Evolutionary conservation across 2,888 invertebrate species (phyloP).

Genomic region (Parnassius orleans): DNA sequence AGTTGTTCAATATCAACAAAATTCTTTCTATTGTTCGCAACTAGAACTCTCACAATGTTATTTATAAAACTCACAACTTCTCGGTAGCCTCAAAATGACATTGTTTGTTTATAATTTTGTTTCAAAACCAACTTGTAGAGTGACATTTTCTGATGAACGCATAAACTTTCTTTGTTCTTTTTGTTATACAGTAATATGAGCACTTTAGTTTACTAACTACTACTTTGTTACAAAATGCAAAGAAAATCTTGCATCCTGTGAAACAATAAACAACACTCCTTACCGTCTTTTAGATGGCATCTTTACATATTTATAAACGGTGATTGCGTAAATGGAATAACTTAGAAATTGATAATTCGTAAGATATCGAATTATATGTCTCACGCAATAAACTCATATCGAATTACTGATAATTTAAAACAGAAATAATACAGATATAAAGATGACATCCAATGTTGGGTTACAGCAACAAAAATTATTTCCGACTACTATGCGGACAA

Average conservation of each 20-base stretch:
- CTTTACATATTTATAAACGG: slow-evolving; percentile 10
- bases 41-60: slow-evolving; percentile 40
- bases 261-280: slow-evolving; percentile 8
- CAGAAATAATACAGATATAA: too few relatives aligned
- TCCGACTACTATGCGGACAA: too few relatives aligned
- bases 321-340: too few relatives aligned
- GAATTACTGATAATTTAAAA: too few relatives aligned
- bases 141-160: slow-evolving; percentile 68
- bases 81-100: slow-evolving; percentile 35
- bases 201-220: slow-evolving; percentile 46
- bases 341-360: too few relatives aligned
- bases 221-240: slow-evolving; percentile 32
- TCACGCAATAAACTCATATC: too few relatives aligned
- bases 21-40: slow-evolving; percentile 50
- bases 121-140: slow-evolving; percentile 58
- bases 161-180: slow-evolving; percentile 72
- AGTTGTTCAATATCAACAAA: slow-evolving; percentile 42
- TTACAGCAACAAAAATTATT: too few relatives aligned
- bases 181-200: slow-evolving; percentile 53
- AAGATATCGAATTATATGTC: too few relatives aligned
- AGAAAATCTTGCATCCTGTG: slow-evolving; percentile 12
- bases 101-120: slow-evolving; percentile 43
- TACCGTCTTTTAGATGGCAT: slow-evolving; percentile 8
- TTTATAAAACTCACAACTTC: slow-evolving; percentile 60
- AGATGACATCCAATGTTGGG: too few relatives aligned